Conservation (phyloP, 2,113 vertebrate genomes). For the Brachypodius melanocephalos region DNA sequence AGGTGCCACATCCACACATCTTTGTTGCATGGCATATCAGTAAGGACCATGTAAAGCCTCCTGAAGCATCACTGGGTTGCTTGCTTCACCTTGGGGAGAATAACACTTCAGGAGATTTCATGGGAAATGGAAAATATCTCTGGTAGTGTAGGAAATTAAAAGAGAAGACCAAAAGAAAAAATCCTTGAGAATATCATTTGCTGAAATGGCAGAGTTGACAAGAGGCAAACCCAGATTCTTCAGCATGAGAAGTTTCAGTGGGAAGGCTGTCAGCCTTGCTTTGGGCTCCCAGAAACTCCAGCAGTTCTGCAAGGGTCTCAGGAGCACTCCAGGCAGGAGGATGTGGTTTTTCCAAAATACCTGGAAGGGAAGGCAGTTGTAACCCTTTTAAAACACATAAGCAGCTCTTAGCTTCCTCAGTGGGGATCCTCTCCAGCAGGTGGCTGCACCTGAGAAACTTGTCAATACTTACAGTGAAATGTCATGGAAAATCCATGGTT, state of each 20-base stretch:
- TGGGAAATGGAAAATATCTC: neutral
- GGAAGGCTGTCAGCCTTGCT: neutral
- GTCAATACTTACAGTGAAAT: neutral
- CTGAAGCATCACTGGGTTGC: neutral
- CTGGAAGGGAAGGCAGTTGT: neutral
- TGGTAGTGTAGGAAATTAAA: neutral
- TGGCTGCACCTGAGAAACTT: neutral
- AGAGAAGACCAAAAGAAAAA: neutral
- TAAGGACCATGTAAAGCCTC: neutral
- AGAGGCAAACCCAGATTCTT: neutral
- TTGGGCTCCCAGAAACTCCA: neutral
- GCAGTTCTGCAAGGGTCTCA: neutral
- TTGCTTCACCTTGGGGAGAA: neutral
- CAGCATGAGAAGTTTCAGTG: neutral
- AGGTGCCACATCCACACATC: fast-evolving
- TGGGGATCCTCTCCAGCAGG: neutral
- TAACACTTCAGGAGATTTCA: neutral
- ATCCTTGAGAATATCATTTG: fast-evolving
- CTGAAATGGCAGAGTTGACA: neutral
- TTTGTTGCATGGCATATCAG: neutral
- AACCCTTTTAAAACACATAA: neutral
- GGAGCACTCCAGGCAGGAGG: neutral
- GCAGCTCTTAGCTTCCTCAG: neutral
- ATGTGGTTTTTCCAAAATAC: neutral
- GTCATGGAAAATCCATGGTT: neutral